Base-by-base conservation (phyloP, 2,113 vertebrate species). In the Spea multiplicata region DNA sequence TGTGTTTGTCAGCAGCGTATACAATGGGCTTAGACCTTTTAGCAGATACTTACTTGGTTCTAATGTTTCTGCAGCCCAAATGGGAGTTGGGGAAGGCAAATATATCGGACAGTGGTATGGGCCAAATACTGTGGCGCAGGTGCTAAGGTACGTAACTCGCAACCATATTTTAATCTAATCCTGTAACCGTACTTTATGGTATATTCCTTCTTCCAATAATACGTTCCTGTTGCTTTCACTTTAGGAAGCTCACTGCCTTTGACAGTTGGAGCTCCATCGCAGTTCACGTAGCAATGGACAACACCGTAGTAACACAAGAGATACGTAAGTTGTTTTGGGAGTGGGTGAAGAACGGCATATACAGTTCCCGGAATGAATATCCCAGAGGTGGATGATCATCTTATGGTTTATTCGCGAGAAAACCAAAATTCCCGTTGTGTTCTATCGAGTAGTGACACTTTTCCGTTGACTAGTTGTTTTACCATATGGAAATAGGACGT, bases 31-130 rank as follows among this genome's bases (percentile, higher is more conserved):
- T 30, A 30, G 30, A 30, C 30, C 30, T 30, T 30, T 30, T 30
- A 30, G 12, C 7, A 83, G 64, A n/a, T 48, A 30, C 30, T 30
- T 1, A 30, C 30, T 72, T 8, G 2, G 0, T 0, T 1, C 47
- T 81, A 68, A 44, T 83, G n/a, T 76, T 87, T 69, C 75, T 90
- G 71, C 90, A 99, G 97, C 97, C 62, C 97, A 99, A 89, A 99
- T 99, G 97, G 97, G 97, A 85, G 97, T 99, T 5, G 97, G 97
- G 76, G 97, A 99, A 84, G 97, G 97, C 5, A 99, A 99, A 83
- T 96, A 96, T 45, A 95, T 99, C 59, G 97, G 97, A 81, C 97
- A 99, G 88, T 99, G 97, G 97, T 99, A 99, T 0, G 97, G 97
- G 81, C 97, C 97, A 50, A 99, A 99, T 89, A 99, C 97, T 67